Percentiles rank a stretch among this genome's conserved stretches.
phyloP scores from a whole-genome alignment of 2,888 invertebrate species.

The Apamea anceps region DNA sequence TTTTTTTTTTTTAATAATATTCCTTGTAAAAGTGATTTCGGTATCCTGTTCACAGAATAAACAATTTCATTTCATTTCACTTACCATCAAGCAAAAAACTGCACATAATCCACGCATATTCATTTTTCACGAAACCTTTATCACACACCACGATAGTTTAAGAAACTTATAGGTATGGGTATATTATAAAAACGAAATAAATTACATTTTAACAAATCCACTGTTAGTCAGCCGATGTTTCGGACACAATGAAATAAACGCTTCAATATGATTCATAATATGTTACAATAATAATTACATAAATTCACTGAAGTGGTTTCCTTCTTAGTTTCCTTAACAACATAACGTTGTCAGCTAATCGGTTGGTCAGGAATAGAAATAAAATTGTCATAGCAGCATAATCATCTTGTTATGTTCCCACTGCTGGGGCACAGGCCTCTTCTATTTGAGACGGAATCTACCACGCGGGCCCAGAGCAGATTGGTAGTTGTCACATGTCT shows the following conservation, averaged over 20 bases:
- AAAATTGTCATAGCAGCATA: neutral
- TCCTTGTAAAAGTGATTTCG: too few species aligned
- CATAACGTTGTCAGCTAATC: neutral
- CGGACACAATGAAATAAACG: constrained; percentile 12
- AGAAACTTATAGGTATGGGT: neutral
- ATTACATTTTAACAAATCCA: constrained; percentile 17
- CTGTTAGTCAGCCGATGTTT: constrained; percentile 16
- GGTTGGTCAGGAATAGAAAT: neutral
- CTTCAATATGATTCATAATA: constrained; percentile 11
- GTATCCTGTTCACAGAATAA: too few species aligned
- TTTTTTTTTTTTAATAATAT: too few species aligned
- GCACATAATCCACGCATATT: constrained; percentile 14
- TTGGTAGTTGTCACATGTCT: too few species aligned
- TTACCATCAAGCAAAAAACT: constrained; percentile 35
- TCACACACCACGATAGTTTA: neutral
- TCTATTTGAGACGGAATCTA: neutral
- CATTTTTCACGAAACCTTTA: constrained; percentile 18
- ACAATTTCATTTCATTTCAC: neutral
- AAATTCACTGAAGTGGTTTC: constrained; percentile 10
- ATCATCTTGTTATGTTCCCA: neutral
- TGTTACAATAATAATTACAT: neutral
- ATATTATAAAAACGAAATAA: neutral
- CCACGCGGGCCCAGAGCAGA: too few species aligned
- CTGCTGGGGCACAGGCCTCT: neutral
- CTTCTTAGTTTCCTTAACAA: constrained; percentile 28